These are phyloP conservation scores for Onthophagus sagittarius DNA, from an alignment of 2,888 invertebrate species.

Conservation along the genomic window DNA sequence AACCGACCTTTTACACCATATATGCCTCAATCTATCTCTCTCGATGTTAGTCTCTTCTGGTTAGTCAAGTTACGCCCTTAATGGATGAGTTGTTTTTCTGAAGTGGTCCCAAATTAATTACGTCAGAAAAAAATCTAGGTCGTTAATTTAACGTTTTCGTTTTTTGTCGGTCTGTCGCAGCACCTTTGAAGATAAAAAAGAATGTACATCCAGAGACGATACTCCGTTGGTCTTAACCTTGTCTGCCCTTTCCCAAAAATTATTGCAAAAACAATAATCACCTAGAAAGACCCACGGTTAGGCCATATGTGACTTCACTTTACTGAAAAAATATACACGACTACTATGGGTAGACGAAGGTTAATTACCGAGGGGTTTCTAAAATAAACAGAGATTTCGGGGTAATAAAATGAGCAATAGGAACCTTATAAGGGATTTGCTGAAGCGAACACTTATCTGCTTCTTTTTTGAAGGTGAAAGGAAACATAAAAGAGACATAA, in stretches of 20 bases:
- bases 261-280: neutral
- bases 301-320: neutral
- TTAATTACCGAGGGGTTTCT: neutral
- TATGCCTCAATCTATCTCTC: conserved; percentile 2
- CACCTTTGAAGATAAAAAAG: neutral
- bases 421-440: conserved; percentile 1
- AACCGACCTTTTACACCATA: neutral
- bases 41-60: conserved; percentile 15
- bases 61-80: conserved; percentile 33
- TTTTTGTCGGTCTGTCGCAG: neutral
- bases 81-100: conserved; percentile 47
- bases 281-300: neutral
- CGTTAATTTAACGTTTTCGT: neutral
- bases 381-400: neutral
- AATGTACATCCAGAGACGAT: neutral
- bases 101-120: conserved; percentile 46
- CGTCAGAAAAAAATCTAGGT: conserved; percentile 2
- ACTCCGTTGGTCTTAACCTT: neutral
- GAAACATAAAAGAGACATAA: neutral
- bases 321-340: neutral
- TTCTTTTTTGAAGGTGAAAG: neutral
- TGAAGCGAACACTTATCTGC: neutral
- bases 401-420: neutral
- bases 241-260: neutral
- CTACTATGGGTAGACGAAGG: neutral